Percentiles rank a stretch among this genome's conserved stretches.
phyloP scores from a whole-genome alignment of 2,797 vertebrate genomes.

The Setipinna tenuifilis region DNA sequence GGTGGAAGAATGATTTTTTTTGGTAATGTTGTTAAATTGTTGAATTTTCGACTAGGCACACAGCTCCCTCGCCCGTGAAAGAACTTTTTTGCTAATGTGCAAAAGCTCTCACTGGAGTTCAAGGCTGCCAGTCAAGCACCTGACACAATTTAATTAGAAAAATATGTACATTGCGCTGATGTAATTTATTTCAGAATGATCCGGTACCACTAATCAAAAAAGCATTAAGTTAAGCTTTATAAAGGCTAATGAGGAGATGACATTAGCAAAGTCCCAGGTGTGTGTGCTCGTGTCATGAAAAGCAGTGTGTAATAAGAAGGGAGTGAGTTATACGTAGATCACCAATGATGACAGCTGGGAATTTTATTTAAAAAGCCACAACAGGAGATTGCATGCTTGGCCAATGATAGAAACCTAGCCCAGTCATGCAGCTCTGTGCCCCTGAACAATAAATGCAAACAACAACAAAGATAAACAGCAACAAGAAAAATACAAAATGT shows the following conservation, averaged over 20 bases:
- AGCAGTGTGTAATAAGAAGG: background rate
- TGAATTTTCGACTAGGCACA: background rate
- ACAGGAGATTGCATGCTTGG: background rate
- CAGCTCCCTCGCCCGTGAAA: background rate
- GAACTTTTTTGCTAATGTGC: background rate
- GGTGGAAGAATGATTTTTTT: background rate
- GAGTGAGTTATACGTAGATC: background rate
- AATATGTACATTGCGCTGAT: background rate
- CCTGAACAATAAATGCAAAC: background rate
- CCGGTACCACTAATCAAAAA: constrained; percentile 1
- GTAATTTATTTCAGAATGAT: background rate
- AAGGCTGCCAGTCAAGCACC: constrained; percentile 1
- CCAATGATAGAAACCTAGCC: background rate
- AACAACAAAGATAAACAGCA: constrained; percentile 42
- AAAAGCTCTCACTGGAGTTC: background rate
- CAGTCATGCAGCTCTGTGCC: background rate
- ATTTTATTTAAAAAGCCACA: background rate
- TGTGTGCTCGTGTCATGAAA: background rate
- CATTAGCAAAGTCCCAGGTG: background rate
- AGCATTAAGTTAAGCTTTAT: constrained; percentile 8
- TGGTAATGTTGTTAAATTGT: background rate
- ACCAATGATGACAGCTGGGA: background rate
- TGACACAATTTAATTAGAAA: constrained; percentile 18
- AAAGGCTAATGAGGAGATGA: background rate
- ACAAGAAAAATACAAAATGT: constrained; percentile 49